Evolutionary conservation across 2,113 vertebrate species (phyloP), one percentile per base, ranked within the genome.

Genomic region (Pelecanoides urinatrix): DNA sequence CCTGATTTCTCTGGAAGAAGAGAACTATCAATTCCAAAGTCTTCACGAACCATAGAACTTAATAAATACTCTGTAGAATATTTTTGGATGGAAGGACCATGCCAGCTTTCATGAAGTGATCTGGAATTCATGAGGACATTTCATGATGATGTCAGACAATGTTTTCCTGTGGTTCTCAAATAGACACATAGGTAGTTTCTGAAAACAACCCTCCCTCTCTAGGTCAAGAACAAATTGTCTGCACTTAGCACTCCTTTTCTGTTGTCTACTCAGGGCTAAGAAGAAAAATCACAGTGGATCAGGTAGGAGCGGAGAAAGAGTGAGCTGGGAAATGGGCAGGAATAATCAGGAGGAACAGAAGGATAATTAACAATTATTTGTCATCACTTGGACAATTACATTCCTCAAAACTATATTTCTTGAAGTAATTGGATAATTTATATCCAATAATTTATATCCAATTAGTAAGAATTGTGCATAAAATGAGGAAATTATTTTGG

Each of bases 401-500:
- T 74, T 66, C 86, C 38, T 91, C 12, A 3, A 90, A 96, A 77
- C 47, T 40, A 2, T 38, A 81, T 94, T 71, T 95, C 76, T 63
- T n/a, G 47, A 84, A 86, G 19, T 89, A 89, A 96, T 67, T 88
- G 44, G 52, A 84, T 84, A 74, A 52, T 96, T 92, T 94, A 67
- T 77, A 74, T 86, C 42, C 27, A 70, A 86, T 73, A 77, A 86
- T 83, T 94, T 86, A 67, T 78, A 59, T 74, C 76, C 32, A 78
- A 71, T 95, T 89, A 86, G 32, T 63, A 92, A 63, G 52, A 77
- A 77, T 17, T 89, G 29, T 92, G 47, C n/a, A 63, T 86, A 89
- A 84, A 91, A 95, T 78, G 50, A 92, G 52, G 55, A 89, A 92
- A 81, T 84, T 84, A 67, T 67, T 94, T 96, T 93, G 76, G 32